Percentiles rank a stretch among this genome's conserved stretches.
Conservation (phyloP, 1,140 invertebrate genomes). For the Papilio dardanus region DNA sequence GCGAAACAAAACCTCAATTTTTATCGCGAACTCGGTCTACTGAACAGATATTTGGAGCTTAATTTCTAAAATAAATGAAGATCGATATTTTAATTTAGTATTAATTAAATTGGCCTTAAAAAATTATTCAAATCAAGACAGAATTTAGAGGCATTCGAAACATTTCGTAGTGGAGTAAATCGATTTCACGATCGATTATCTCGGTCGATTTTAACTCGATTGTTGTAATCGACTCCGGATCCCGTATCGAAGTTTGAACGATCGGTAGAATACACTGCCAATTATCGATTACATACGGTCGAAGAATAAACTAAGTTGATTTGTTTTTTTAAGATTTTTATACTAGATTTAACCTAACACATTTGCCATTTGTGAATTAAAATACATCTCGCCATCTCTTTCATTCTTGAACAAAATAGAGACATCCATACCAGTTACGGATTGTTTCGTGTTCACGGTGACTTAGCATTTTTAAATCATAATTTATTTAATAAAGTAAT, state of each 20-base stretch:
- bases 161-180: neutral
- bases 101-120: no score
- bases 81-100: no score
- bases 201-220: conserved; percentile 6
- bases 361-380: no score
- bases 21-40: no score
- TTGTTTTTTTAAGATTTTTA: neutral
- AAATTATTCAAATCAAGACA: neutral
- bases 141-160: neutral
- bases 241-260: conserved; percentile 12
- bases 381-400: no score
- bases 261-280: conserved; percentile 14
- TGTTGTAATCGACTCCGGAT: conserved; percentile 10
- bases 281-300: conserved; percentile 1
- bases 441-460: neutral
- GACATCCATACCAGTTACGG: no score
- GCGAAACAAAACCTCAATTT: no score
- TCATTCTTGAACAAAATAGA: no score
- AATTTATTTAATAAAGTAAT: neutral
- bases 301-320: neutral
- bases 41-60: no score
- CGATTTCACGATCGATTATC: conserved; percentile 20
- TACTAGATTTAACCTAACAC: neutral
- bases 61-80: no score
- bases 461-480: neutral